Evolutionary conservation across 2,797 vertebrate genomes (phyloP), one percentile per base, ranked within the genome.

Genomic region (Ctenosaura bakeri): DNA sequence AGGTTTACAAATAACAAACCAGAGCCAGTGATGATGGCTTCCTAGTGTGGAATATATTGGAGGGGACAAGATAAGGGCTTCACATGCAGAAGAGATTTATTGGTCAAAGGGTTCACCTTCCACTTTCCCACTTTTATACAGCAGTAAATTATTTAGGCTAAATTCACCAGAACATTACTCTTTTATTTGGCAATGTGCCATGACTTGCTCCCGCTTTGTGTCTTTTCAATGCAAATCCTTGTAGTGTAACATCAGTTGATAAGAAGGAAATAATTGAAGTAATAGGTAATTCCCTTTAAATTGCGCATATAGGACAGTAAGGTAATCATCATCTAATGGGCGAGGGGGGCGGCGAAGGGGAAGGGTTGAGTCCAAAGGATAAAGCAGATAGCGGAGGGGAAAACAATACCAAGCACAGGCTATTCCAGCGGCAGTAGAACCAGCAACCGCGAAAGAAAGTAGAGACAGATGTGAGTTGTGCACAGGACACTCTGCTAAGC

Each of bases 1-100:
- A 98, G 98, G 98, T 98, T 98, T 99, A 98, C 98, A 98, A 98
- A 98, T 98, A 97, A 97, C 97, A 97, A 98, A 98, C 97, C 98
- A 96, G 97, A 98, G 98, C 98, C 95, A 98, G 92, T 96, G 98
- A 97, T 97, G 98, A 98, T 98, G 97, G 98, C 97, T 98, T 98
- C 98, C 97, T 97, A 97, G 96, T 97, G 97, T 96, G 97, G 97
- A 98, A 98, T 98, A 98, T 98, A 98, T 98, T 97, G 98, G 98
- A 98, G 98, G 97, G 97, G 98, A 98, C 98, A 98, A 98, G 98
- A 99, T 99, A 98, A 99, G 98, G 97, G 97, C 95, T 97, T 96
- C 97, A 96, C 94, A 93, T 96, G 97, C 97, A 97, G 98, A 97
- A 97, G 97, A 98, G 98, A 98, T 99, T 98, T 99, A 98, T 98